Evolutionary conservation across 2,888 invertebrate genomes (phyloP).

Genomic region (Calliphora vomitoria): DNA sequence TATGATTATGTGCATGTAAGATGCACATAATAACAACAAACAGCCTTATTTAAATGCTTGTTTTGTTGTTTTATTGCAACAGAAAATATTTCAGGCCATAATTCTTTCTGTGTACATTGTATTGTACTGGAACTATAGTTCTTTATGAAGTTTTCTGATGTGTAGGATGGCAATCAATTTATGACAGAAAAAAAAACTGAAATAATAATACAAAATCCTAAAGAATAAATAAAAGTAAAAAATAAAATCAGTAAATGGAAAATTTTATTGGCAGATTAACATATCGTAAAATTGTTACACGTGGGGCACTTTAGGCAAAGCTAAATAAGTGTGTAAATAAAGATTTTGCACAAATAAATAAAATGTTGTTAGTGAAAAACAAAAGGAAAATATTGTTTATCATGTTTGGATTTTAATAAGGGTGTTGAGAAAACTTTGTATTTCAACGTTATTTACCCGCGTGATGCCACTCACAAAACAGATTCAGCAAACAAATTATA

Average conservation of each 20-base stretch:
- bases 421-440: too few relatives aligned
- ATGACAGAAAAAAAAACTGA: neutral
- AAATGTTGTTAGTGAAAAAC: neutral
- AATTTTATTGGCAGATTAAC: slow-evolving; percentile 11
- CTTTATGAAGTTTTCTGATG: neutral
- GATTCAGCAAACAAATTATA: too few relatives aligned
- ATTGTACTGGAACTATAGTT: neutral
- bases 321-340: neutral
- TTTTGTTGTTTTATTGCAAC: too few relatives aligned
- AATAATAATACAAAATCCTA: neutral
- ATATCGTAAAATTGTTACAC: neutral
- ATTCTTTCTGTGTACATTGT: neutral
- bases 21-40: too few relatives aligned
- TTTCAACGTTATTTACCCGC: too few relatives aligned
- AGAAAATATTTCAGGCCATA: too few relatives aligned
- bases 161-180: slow-evolving; percentile 6
- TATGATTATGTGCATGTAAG: too few relatives aligned
- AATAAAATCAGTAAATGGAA: neutral
- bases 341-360: neutral
- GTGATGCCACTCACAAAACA: too few relatives aligned
- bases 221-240: neutral
- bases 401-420: too few relatives aligned
- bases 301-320: neutral
- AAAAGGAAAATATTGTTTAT: too few relatives aligned
- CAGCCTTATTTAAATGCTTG: too few relatives aligned